These are phyloP conservation scores for Dryadula phaetusa DNA, from an alignment of 2,888 invertebrate genomes.

Conservation along the genomic window DNA sequence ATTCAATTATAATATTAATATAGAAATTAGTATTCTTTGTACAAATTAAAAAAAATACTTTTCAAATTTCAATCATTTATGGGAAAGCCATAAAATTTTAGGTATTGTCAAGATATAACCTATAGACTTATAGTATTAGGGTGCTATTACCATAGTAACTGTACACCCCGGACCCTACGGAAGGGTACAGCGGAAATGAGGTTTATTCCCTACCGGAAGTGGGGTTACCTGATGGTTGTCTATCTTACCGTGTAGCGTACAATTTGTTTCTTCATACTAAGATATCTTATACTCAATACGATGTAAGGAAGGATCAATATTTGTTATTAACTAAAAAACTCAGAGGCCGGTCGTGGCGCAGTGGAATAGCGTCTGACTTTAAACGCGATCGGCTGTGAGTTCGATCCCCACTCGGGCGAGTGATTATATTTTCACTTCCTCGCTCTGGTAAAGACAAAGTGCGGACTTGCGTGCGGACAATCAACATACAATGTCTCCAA, in stretches of 20 bases:
- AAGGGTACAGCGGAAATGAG: conserved; percentile 78
- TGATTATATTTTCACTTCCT: no score
- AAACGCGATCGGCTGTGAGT: no score
- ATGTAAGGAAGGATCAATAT: neutral
- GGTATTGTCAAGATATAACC: conserved; percentile 26
- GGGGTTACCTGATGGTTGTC: conserved; percentile 47
- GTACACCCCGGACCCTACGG: conserved; percentile 54
- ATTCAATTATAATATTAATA: no score
- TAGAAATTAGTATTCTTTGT: no score
- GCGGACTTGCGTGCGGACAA: no score
- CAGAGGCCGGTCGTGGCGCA: no score
- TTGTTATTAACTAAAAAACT: neutral
- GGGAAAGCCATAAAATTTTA: conserved; percentile 18
- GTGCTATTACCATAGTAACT: conserved; percentile 45
- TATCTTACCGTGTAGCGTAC: conserved; percentile 33
- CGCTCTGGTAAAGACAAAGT: no score
- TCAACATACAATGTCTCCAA: no score
- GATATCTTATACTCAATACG: conserved; percentile 16
- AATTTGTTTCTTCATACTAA: conserved; percentile 35
- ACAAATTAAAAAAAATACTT: no score
- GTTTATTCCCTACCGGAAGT: conserved; percentile 74
- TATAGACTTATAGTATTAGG: conserved; percentile 24
- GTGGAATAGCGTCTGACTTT: no score
- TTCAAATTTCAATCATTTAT: conserved; percentile 3
- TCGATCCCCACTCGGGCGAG: no score